phyloP scores from a whole-genome alignment of 30 jellyfish, hydroid and myxozoan genomes.

The Aurelia sp. region DNA sequence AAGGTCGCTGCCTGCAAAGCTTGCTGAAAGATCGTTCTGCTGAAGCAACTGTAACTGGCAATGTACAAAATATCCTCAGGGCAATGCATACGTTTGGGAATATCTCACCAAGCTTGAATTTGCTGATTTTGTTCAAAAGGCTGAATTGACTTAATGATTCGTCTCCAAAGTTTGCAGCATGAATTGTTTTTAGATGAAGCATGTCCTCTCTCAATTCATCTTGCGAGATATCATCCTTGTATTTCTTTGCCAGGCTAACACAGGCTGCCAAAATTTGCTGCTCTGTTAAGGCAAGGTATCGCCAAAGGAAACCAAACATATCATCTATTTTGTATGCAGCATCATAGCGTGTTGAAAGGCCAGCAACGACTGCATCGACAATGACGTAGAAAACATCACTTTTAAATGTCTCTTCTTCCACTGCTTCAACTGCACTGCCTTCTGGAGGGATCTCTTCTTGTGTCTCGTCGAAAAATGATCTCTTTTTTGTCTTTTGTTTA shows the following conservation, averaged over 20 bases:
- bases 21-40: too few relatives aligned
- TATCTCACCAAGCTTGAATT: too few relatives aligned
- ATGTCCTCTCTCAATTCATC: slow-evolving; percentile 5
- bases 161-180: slow-evolving; percentile 24
- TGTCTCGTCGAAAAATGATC: slow-evolving; percentile 23
- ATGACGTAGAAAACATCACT: neutral
- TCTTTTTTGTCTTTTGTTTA: slow-evolving; percentile 20
- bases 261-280: slow-evolving; percentile 29
- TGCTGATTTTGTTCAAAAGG: too few relatives aligned
- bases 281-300: slow-evolving; percentile 18
- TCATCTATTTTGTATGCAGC: slow-evolving; percentile 12
- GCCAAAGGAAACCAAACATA: slow-evolving; percentile 39
- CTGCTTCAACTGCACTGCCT: neutral
- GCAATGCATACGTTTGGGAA: too few relatives aligned
- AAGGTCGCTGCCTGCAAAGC: too few relatives aligned
- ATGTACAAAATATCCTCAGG: too few relatives aligned
- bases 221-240: slow-evolving; percentile 39
- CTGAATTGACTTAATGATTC: neutral
- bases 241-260: slow-evolving; percentile 21
- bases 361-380: slow-evolving; percentile 11
- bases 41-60: too few relatives aligned
- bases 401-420: neutral
- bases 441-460: slow-evolving; percentile 36
- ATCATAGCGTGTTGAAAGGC: slow-evolving; percentile 21
- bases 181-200: slow-evolving; percentile 1